phyloP scores from a whole-genome alignment of 2,113 vertebrate genomes.

The Ictalurus punctatus region DNA sequence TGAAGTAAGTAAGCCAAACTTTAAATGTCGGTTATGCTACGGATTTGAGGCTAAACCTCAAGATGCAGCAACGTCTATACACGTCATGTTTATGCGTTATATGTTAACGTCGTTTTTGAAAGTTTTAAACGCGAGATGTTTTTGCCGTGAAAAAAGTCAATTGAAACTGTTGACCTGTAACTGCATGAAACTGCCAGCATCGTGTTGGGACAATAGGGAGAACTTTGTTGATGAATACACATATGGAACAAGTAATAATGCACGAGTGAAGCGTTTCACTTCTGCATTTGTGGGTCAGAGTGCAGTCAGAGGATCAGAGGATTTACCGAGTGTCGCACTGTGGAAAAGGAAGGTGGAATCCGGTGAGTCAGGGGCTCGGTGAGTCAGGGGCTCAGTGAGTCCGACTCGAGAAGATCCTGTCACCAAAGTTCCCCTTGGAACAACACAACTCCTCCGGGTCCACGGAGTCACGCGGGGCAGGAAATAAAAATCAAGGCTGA shows the following conservation, averaged over 20 bases:
- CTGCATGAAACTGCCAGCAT: not conserved
- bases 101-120: not conserved
- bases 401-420: not conserved
- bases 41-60: not conserved
- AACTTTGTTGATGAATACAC: not conserved
- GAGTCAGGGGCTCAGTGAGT: not conserved
- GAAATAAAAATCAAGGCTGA: not conserved
- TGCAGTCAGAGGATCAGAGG: not conserved
- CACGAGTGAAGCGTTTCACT: not conserved
- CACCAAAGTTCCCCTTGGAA: not conserved
- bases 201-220: not conserved
- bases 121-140: not conserved
- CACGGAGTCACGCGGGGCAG: too few species aligned
- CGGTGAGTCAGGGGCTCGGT: not conserved
- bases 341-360: not conserved
- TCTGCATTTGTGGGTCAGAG: not conserved
- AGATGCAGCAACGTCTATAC: not conserved
- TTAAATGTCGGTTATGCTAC: not conserved
- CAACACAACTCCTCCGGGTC: not conserved
- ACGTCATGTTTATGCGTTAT: not conserved
- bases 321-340: not conserved
- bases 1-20: not conserved
- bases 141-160: not conserved
- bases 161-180: not conserved
- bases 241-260: too few species aligned